A percentile compares a stretch with the other conserved stretches of the same genome.
Conservation (phyloP, 2,888 invertebrate genomes). For the Cyrtodaria siliqua region DNA sequence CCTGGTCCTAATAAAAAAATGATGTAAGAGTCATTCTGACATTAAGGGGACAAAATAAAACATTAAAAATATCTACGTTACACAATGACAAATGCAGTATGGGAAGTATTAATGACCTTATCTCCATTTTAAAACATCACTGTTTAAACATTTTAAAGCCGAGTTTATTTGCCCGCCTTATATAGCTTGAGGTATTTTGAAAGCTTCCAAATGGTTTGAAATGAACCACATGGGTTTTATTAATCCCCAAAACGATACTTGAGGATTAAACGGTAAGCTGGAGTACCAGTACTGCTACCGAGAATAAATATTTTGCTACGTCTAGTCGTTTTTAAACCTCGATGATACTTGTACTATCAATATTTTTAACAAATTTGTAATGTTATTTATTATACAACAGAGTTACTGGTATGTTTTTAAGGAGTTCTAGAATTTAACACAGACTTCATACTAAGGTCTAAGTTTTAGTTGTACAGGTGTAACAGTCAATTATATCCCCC, state of each 20-base stretch:
- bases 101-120: not conserved
- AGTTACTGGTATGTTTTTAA: not conserved
- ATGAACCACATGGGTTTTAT: conserved; percentile 19
- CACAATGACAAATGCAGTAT: not conserved
- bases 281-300: not conserved
- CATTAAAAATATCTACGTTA: not conserved
- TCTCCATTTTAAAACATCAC: conserved; percentile 6
- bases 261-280: conserved; percentile 6
- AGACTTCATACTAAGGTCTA: too few relatives aligned
- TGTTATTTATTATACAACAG: conserved; percentile 8
- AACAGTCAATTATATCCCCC: too few relatives aligned
- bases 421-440: too few relatives aligned
- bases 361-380: conserved; percentile 5
- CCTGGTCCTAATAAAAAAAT: too few relatives aligned
- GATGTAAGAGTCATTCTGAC: too few relatives aligned
- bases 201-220: conserved; percentile 15
- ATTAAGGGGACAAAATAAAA: too few relatives aligned
- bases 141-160: conserved; percentile 21
- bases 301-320: not conserved
- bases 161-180: conserved; percentile 11
- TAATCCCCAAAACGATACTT: conserved; percentile 16
- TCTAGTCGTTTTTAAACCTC: not conserved
- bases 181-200: conserved; percentile 28
- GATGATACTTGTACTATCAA: not conserved
- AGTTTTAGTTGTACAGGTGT: too few relatives aligned